phyloP scores from a whole-genome alignment of 2,888 invertebrate genomes.

The Acanthacorydalis orientalis region DNA sequence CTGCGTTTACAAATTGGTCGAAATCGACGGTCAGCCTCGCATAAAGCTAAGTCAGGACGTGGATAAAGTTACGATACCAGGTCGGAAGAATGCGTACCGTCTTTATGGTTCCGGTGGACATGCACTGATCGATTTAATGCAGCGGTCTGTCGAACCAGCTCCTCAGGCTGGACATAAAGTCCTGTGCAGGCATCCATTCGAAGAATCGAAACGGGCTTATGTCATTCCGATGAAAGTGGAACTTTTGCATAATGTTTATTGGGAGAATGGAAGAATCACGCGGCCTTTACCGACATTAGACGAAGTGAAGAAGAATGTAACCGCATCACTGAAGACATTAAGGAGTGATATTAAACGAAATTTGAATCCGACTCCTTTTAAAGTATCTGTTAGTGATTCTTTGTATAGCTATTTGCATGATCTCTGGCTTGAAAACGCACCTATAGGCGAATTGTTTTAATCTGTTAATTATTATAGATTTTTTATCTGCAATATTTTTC shows the following conservation, averaged over 20 bases:
- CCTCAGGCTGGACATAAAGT: conserved; percentile 70
- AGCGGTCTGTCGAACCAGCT: conserved; percentile 60
- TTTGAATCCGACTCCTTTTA: conserved; percentile 95
- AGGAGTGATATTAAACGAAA: conserved; percentile 88
- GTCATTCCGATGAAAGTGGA: conserved; percentile 85
- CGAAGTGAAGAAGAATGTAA: conserved; percentile 62
- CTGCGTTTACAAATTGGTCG: conserved; percentile 95
- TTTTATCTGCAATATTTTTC: too few relatives aligned
- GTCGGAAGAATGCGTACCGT: conserved; percentile 69
- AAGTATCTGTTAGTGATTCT: conserved; percentile 84
- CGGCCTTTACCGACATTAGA: conserved; percentile 51
- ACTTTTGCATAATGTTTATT: conserved; percentile 66
- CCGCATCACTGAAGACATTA: conserved; percentile 58
- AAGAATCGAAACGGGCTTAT: conserved; percentile 90
- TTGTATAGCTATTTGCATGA: conserved; percentile 90
- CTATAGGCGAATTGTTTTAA: conserved; percentile 91
- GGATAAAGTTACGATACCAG: conserved; percentile 94
- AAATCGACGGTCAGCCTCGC: conserved; percentile 76
- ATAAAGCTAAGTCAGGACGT: conserved; percentile 97
- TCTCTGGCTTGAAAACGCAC: conserved; percentile 92
- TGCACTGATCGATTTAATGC: conserved; percentile 81
- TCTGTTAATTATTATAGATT: conserved; percentile 8
- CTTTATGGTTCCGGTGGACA: conserved; percentile 65
- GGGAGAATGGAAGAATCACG: conserved; percentile 66
- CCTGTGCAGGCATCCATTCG: conserved; percentile 90